Evolutionary conservation across 2,888 invertebrate species (phyloP), one percentile per base, ranked within the genome.

Genomic region (Chrysolina americana): DNA sequence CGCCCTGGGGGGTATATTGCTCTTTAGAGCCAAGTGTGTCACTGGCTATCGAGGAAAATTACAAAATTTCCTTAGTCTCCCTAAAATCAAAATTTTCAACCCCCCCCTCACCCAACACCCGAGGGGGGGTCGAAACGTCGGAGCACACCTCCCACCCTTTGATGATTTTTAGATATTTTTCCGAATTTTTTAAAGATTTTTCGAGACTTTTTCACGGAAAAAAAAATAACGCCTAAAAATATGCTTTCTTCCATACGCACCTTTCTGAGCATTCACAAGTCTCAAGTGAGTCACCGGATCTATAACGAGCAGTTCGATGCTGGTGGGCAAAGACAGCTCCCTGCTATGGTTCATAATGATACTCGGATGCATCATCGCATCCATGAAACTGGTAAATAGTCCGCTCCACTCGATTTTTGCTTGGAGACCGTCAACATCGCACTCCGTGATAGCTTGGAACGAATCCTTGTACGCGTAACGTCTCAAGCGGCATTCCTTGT

Each of bases 401-500:
- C 59, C 59, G 2, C 10, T 59, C 59, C 59, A 59, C 23, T 59
- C 28, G 15, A 59, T 28, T 59, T 59, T 36, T 9, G 28, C 59
- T n/a, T 8, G 1, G 15, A 36, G 36, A 17, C 59, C 59, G 8
- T 59, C 59, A 5, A 59, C 10, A 36, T 36, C n/a, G n/a, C 59
- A 59, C 10, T 36, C 59, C 2, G 59, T 59, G 36, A 36, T n/a
- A 2, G 28, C 59, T 59, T 59, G 28, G n/a, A 28, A 59, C 2
- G 59, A 59, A 15, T 59, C 59, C 28, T 36, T 59, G 28, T 28
- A 36, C 23, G 11, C 10, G 23, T 28, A 59, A 36, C 59, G 28
- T 59, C 59, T 59, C 59, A 59, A 59, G 9, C n/a, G 23, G 8
- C 11, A n/a, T 59, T 59, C 59, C 23, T 23, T 28, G 28, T 59